Base-by-base conservation (phyloP, 1,140 invertebrate genomes). In the Rhopalosiphum maidis region DNA sequence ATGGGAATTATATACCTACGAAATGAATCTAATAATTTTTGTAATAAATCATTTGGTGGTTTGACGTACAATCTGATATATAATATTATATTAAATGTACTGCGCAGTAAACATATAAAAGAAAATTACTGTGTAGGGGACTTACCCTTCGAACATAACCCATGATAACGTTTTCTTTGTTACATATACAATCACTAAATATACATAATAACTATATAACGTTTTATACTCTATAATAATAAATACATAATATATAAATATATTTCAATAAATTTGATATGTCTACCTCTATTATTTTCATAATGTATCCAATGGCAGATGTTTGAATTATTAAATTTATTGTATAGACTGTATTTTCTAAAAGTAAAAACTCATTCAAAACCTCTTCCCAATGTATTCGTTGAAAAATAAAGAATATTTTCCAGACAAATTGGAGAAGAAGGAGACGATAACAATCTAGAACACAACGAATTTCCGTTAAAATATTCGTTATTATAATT, bases 31-130 rank as follows among this genome's bases (percentile, higher is more conserved):
- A 83, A 41, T 83, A 83, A 41, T 41, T 83, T 83, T 37, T 83
- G 37, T 23, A 41, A 83, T 83, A 83, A 83, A 83, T 83, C 82
- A 83, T 83, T 41, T 37, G 82, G 22, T 37, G 6, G 82, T 83
- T 83, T 83, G 82, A 83, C 82, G 82, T 83, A 83, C 23, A 83
- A 83, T 83, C 82, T 41, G 82, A 37, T 83, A 83, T 23, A 83
- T 41, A 83, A 15, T 68, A 68, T 68, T 35, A 82, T 18, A 37
- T 41, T 48, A 48, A 48, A 35, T 83, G 18, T 37, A 83, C 82
- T 83, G 82, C 82, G 35, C 82, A 83, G 82, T 83, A 83, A 83
- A 37, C 37, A 83, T 41, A 83, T 83, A 23, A 83, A 83, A 83
- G 82, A 9, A 83, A 37, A 83, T 83, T n/a, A 68, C 15, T n/a